A percentile compares a stretch with the other conserved stretches of the same genome.
These are phyloP conservation scores for Loriculus beryllinus DNA, from an alignment of 2,797 vertebrate species.

Conservation along the genomic window DNA sequence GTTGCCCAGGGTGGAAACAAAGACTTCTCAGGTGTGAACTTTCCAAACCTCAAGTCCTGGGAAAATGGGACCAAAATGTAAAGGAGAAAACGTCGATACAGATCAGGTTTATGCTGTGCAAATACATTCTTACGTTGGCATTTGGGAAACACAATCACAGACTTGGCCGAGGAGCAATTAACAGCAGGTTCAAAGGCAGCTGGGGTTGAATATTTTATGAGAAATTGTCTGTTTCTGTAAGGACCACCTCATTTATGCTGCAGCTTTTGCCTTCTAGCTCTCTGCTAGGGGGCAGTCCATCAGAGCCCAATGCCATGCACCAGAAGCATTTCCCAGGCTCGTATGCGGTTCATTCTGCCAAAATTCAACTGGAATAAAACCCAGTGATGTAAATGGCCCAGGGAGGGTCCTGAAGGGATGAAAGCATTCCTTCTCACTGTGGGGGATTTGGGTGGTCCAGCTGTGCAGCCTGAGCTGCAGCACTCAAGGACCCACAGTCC, in stretches of 20 bases:
- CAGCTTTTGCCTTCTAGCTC: not conserved
- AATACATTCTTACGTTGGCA: not conserved
- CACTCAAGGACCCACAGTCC: not conserved
- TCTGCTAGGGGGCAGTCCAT: not conserved
- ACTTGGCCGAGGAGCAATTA: not conserved
- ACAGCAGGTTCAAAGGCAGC: not conserved
- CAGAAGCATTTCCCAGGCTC: not conserved
- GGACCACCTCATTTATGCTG: not conserved
- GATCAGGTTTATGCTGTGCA: not conserved
- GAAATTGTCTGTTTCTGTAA: not conserved
- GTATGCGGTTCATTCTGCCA: not conserved
- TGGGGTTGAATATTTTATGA: not conserved
- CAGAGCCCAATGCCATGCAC: fast-evolving
- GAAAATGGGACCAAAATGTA: not conserved
- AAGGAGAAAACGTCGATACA: not conserved
- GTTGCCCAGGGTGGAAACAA: not conserved
- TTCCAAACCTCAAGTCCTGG: not conserved
- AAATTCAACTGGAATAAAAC: not conserved
- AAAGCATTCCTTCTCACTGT: not conserved
- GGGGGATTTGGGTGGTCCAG: fast-evolving
- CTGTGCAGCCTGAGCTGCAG: not conserved
- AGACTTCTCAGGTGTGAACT: not conserved
- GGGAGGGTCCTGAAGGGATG: fast-evolving
- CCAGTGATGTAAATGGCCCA: not conserved
- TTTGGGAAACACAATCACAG: not conserved